Conservation (phyloP, 2,113 vertebrate genomes). For the Syngnathus typhle region DNA sequence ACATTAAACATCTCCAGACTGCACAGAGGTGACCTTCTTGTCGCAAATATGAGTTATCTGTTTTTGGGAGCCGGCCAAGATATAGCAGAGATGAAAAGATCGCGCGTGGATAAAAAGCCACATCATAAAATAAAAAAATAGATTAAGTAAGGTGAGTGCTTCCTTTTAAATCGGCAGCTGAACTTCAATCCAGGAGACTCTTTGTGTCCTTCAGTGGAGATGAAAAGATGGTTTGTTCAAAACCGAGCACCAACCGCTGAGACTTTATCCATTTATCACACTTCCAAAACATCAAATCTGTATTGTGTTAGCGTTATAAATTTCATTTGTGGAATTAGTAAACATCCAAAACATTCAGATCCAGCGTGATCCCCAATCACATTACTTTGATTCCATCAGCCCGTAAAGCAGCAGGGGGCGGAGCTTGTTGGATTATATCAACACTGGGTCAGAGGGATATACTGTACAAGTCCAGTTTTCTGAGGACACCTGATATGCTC, state of each 20-base stretch:
- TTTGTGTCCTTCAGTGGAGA: conserved; percentile 9
- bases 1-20: conserved; percentile 49
- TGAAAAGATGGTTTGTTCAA: too few relatives aligned
- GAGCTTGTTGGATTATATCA: conserved; percentile 7
- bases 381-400: conserved; percentile 1
- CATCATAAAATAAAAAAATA: not conserved
- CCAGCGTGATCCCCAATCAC: not conserved
- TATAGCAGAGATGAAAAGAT: conserved; percentile 24
- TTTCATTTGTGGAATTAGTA: not conserved
- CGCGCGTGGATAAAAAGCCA: conserved; percentile 4
- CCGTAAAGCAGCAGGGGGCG: not conserved
- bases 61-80: conserved; percentile 17
- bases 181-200: conserved; percentile 6
- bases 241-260: too few relatives aligned
- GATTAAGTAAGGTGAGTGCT: not conserved
- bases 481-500: conserved; percentile 29
- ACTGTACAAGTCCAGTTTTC: conserved; percentile 2
- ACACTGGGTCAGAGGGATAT: conserved; percentile 6
- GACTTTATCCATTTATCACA: not conserved
- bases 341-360: not conserved
- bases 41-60: conserved; percentile 32
- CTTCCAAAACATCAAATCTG: not conserved
- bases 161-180: conserved; percentile 7
- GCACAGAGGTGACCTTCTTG: conserved; percentile 33
- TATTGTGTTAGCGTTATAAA: not conserved